Evolutionary conservation across 2,888 invertebrate genomes (phyloP), one percentile per base, ranked within the genome.

Genomic region (Alsophila aescularia): DNA sequence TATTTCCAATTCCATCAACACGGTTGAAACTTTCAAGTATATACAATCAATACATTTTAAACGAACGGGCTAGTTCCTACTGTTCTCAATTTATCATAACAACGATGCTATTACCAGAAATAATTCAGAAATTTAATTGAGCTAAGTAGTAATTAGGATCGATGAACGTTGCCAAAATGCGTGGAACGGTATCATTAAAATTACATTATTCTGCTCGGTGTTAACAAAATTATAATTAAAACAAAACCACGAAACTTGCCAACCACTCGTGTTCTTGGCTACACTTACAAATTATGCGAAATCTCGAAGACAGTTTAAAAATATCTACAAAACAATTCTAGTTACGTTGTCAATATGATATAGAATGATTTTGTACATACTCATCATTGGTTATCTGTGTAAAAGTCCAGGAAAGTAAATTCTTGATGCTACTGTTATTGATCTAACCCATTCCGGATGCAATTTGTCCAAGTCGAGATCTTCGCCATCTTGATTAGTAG

Each of bases 231-330:
- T 53, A 43, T 48, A 53, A 48, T 48, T 41, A 42, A 42, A 47
- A 34, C 10, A 40, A 47, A 53, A 35, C 53, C 53, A 48, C 45
- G 36, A 31, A 21, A 42, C 47, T 53, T 53, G 53, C 31, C 53
- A 53, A 48, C 45, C 10, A 42, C 37, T 48, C 42, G 41, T 12
- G n/a, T 45, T 41, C 8, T 41, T 39, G 37, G 42, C 42, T 50
- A 42, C 43, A 51, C 13, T 12, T 24, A 36, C 35, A 7, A 24
- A 48, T 53, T 48, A 42, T 37, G 48, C 31, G 21, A 48, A 48
- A 42, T 48, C 53, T 48, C 48, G 48, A 37, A 42, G 29, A 36
- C 31, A 47, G 48, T 27, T 53, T 16, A 52, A 47, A 47, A 48
- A 42, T 36, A 21, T 32, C 8, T 31, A 43, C 36, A 24, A 35